Base-by-base conservation (phyloP, 2,113 vertebrate genomes). In the Colossoma macropomum region DNA sequence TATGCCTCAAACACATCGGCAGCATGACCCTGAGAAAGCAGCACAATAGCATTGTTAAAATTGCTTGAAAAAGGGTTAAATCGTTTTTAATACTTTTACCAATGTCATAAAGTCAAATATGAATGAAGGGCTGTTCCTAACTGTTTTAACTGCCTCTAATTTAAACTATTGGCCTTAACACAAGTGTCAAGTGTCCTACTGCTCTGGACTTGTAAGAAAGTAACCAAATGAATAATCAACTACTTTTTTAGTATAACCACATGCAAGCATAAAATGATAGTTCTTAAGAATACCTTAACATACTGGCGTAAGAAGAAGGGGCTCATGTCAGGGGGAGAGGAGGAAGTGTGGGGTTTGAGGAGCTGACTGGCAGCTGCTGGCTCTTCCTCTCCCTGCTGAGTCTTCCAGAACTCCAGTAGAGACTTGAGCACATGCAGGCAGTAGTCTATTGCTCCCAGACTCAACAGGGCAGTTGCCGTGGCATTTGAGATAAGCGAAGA, bases 1-100 rank as follows among this genome's bases (percentile, higher is more conserved):
- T 99, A 99, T 21, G 98, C 98, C 91, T 99, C 98, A 89, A 99
- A 99, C 38, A 99, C 98, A 86, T 99, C 98, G 16, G 98, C 96
- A 77, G 98, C 98, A 4, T 99, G 98, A 32, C 98, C 98, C 98
- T 99, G 85, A 84, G 52, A 7, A 89, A 82, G 59, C 10, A 74
- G 16, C 9, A 71, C 41, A 74, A 45, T 11, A 45, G 41, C 4
- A 45, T 45, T 45, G 41, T 11, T 45, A 45, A 45, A 45, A 45
- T 45, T 4, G 4, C 10, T 8, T 7, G 10, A 66, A 30, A 16
- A 52, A 19, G 3, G 16, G 4, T 19, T 52, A 52, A 15, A 52
- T 52, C 2, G 17, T 17, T 45, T 45, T 45, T 9, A 45, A 45
- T 45, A 45, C 41, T 45, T 45, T 45, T 45, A 45, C 41, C 34